These are phyloP conservation scores for Dasypogon diadema DNA, from an alignment of 2,888 invertebrate species.

Conservation along the genomic window DNA sequence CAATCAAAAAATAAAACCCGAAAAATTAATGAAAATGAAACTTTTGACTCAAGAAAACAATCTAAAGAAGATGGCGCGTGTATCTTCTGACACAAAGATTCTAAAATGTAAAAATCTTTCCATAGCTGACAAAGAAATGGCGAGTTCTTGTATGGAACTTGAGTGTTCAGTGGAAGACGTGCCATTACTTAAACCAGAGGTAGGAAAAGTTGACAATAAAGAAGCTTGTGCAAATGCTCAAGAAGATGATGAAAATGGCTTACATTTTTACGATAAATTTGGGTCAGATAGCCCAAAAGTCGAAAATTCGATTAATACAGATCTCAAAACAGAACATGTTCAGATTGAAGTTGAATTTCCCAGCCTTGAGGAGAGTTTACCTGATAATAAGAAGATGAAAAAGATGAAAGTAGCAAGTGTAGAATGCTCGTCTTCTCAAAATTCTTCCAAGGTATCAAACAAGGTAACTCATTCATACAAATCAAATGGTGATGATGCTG, in stretches of 20 bases:
- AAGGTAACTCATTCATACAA: conserved; percentile 36
- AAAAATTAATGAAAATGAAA: background rate
- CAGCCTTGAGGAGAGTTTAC: conserved; percentile 29
- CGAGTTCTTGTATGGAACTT: background rate
- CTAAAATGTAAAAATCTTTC: background rate
- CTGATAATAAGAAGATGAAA: conserved; percentile 32
- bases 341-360: conserved; percentile 50
- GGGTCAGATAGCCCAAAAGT: conserved; percentile 26
- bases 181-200: background rate
- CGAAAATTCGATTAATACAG: background rate
- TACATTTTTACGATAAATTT: conserved; percentile 52
- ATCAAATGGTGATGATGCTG: conserved; percentile 26
- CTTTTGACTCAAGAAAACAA: background rate
- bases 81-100: conserved; percentile 26
- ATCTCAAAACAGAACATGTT: background rate
- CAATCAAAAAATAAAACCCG: background rate
- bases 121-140: background rate
- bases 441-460: conserved; percentile 38
- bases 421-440: background rate
- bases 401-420: conserved; percentile 8
- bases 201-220: background rate
- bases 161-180: background rate
- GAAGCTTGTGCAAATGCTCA: background rate
- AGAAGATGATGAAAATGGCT: conserved; percentile 9
- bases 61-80: background rate